Evolutionary conservation across 2,888 invertebrate species (phyloP).

Genomic region (Macaria notata): DNA sequence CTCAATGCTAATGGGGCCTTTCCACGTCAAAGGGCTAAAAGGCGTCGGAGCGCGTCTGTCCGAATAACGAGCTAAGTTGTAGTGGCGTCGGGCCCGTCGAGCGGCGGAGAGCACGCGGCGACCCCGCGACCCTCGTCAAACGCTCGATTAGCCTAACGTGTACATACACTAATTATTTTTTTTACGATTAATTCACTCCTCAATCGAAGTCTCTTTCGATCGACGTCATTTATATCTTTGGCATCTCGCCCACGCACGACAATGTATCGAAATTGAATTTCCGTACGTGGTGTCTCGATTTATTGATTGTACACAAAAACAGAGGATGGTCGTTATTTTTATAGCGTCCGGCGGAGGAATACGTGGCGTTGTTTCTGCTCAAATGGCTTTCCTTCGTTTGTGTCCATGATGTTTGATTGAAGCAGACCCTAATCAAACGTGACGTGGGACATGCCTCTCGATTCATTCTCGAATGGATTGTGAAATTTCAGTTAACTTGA

Average conservation of each 20-base stretch:
- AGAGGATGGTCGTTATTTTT: slow-evolving; percentile 49
- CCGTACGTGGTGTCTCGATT: slow-evolving; percentile 52
- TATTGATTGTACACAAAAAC: slow-evolving; percentile 52
- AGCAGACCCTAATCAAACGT: slow-evolving; percentile 40
- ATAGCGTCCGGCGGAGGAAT: slow-evolving; percentile 40
- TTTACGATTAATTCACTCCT: slow-evolving; percentile 53
- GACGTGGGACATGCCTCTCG: slow-evolving; percentile 48
- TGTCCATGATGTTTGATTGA: slow-evolving; percentile 24
- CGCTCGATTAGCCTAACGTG: slow-evolving; percentile 75
- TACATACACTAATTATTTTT: slow-evolving; percentile 69
- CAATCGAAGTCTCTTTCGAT: slow-evolving; percentile 47
- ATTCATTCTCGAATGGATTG: slow-evolving; percentile 38
- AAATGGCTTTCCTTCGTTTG: slow-evolving; percentile 30
- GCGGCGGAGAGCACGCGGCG: slow-evolving; percentile 53
- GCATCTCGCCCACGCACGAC: slow-evolving; percentile 55
- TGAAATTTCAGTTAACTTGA: slow-evolving; percentile 47
- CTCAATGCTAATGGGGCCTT: slow-evolving; percentile 77
- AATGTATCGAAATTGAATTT: slow-evolving; percentile 59
- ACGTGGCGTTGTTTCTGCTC: slow-evolving; percentile 38
- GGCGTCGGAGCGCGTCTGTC: slow-evolving; percentile 77
- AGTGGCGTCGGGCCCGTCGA: slow-evolving; percentile 51
- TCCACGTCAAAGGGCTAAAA: slow-evolving; percentile 79
- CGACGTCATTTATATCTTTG: slow-evolving; percentile 55
- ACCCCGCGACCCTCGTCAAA: slow-evolving; percentile 77
- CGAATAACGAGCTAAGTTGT: slow-evolving; percentile 75